A percentile compares a stretch with the other conserved stretches of the same genome.
Evolutionary conservation across 2,113 vertebrate genomes (phyloP).

Genomic region (Peucedramus taeniatus): DNA sequence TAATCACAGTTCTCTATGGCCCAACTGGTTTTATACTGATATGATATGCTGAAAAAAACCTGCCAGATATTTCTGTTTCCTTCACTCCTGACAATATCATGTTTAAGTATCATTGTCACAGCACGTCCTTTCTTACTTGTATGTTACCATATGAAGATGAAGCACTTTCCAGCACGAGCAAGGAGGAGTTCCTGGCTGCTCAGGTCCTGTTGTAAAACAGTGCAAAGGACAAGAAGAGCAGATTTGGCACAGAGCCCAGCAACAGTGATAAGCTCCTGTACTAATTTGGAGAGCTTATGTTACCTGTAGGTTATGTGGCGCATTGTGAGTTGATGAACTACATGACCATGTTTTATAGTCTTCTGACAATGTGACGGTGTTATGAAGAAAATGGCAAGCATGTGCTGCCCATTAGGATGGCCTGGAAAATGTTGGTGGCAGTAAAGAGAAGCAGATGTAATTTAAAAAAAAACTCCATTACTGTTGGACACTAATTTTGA

Average conservation of each 20-base stretch:
- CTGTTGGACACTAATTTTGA: background rate
- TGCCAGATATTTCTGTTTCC: background rate
- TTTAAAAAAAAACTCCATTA: background rate
- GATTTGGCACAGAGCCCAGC: background rate
- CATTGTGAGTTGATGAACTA: background rate
- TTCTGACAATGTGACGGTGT: background rate
- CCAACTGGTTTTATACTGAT: background rate
- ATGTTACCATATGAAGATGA: background rate
- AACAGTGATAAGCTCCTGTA: background rate
- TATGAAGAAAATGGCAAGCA: background rate
- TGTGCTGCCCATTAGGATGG: background rate
- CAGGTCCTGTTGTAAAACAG: background rate
- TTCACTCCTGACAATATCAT: background rate
- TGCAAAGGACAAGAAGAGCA: background rate
- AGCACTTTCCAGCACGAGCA: background rate
- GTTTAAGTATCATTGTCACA: background rate
- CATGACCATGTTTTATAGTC: background rate
- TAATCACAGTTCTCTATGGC: background rate
- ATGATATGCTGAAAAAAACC: background rate
- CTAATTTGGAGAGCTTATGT: constrained; percentile 8
- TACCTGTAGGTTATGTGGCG: background rate
- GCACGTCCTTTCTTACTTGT: background rate
- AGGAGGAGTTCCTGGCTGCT: background rate
- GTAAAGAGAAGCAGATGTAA: background rate
- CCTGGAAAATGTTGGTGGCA: background rate